These are phyloP conservation scores for Aythya baeri DNA, from an alignment of 2,113 vertebrate species.

Conservation along the genomic window DNA sequence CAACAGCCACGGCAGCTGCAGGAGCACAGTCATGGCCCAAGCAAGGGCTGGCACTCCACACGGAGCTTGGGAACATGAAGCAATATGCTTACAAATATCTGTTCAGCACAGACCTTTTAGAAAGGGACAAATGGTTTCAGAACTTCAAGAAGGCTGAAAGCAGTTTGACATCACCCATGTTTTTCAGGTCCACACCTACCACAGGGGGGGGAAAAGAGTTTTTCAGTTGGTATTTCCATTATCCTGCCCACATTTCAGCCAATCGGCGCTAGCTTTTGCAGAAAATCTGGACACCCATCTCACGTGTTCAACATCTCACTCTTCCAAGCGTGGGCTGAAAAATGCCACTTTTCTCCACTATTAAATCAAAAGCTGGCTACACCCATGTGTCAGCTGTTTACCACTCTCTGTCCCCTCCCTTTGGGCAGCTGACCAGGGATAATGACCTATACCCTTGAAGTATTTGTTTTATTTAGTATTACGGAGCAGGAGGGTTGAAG, in stretches of 20 bases:
- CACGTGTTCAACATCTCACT: background rate
- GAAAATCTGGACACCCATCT: background rate
- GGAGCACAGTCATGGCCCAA: accelerated
- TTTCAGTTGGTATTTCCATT: background rate
- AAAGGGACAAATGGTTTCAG: background rate
- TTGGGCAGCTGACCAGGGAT: slow-evolving; percentile 7
- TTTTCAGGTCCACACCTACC: background rate
- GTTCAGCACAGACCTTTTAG: background rate
- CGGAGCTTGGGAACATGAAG: background rate
- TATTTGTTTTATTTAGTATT: slow-evolving; percentile 41
- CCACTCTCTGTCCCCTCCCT: slow-evolving; percentile 10
- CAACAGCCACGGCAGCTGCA: background rate
- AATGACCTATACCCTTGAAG: slow-evolving; percentile 27
- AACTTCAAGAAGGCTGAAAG: background rate
- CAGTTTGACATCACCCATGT: background rate
- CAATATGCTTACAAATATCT: background rate
- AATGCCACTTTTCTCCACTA: slow-evolving; percentile 5
- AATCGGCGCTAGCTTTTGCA: background rate
- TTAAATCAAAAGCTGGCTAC: slow-evolving; percentile 19
- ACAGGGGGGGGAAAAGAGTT: background rate
- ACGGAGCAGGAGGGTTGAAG: slow-evolving; percentile 5
- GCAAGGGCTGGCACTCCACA: background rate
- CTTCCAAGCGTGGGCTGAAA: background rate
- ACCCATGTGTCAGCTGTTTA: slow-evolving; percentile 14
- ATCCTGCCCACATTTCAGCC: background rate